Conservation (phyloP, 2,113 vertebrate genomes). For the Agelaius tricolor region DNA sequence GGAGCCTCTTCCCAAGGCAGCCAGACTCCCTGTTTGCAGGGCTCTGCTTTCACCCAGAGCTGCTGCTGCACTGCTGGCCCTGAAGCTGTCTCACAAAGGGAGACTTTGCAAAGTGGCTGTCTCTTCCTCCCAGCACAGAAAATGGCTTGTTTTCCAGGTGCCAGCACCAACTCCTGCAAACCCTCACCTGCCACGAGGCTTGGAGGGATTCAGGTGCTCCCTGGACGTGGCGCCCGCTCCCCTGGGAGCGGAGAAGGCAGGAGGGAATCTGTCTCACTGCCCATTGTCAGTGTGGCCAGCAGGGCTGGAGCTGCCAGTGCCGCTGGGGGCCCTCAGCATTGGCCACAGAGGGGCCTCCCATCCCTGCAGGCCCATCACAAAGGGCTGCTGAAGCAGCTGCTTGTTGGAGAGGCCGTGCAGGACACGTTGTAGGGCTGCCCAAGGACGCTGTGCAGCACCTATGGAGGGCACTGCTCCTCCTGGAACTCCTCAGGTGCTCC, state of each 20-base stretch:
- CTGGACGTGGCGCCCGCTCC: too few relatives aligned
- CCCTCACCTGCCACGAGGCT: too few relatives aligned
- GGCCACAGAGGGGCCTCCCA: background rate
- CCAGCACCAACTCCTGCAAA: too few relatives aligned
- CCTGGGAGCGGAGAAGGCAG: too few relatives aligned
- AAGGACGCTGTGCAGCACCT: fast-evolving
- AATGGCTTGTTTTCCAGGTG: too few relatives aligned
- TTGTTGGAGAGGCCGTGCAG: fast-evolving
- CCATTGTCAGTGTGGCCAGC: too few relatives aligned
- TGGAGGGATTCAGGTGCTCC: too few relatives aligned
- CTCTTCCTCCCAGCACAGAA: too few relatives aligned
- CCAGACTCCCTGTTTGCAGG: fast-evolving
- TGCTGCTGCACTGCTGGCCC: background rate
- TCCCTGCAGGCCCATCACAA: background rate
- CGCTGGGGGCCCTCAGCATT: too few relatives aligned
- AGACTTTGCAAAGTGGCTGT: too few relatives aligned
- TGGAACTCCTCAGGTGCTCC: background rate
- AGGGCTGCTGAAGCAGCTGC: background rate
- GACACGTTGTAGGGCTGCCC: background rate
- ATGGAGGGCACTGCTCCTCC: background rate
- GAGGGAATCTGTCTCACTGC: too few relatives aligned
- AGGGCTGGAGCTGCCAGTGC: too few relatives aligned
- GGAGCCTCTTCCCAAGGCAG: background rate
- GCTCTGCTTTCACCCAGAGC: background rate
- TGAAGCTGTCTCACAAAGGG: background rate